Percentiles rank a stretch among this genome's conserved stretches.
These are phyloP conservation scores for Tyrannus savana DNA, from an alignment of 2,113 vertebrate species.

Conservation along the genomic window DNA sequence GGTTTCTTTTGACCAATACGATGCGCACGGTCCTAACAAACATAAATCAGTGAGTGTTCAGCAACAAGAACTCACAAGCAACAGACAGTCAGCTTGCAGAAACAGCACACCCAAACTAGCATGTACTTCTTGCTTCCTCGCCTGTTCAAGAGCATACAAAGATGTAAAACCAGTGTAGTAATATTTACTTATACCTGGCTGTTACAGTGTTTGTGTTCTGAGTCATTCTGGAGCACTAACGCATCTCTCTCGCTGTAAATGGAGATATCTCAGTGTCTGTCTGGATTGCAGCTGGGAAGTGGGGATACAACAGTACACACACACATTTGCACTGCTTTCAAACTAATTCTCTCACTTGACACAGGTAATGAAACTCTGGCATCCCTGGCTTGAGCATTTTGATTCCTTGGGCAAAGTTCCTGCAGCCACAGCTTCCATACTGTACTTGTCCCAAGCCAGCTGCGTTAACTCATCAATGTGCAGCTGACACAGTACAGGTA, in stretches of 20 bases:
- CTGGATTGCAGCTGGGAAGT: not conserved
- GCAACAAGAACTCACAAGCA: conserved; percentile 48
- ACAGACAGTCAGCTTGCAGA: conserved; percentile 38
- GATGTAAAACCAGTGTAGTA: not conserved
- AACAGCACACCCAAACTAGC: conserved; percentile 12
- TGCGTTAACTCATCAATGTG: not conserved
- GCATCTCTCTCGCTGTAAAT: not conserved
- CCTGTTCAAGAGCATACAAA: not conserved
- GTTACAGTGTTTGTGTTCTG: not conserved
- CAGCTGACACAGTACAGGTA: not conserved
- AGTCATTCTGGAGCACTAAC: not conserved
- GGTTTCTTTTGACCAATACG: conserved; percentile 91
- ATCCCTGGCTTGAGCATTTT: not conserved
- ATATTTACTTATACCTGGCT: not conserved
- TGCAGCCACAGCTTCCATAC: not conserved
- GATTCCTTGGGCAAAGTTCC: not conserved
- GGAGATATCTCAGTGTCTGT: not conserved
- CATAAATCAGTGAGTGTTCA: conserved; percentile 60
- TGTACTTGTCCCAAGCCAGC: not conserved
- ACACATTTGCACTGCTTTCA: not conserved
- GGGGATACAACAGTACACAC: not conserved
- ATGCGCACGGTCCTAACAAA: conserved; percentile 88
- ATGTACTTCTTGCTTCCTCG: not conserved
- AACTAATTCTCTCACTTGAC: not conserved
- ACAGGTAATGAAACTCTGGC: not conserved